phyloP scores from a whole-genome alignment of 2,113 vertebrate species.

The Connochaetes taurinus region DNA sequence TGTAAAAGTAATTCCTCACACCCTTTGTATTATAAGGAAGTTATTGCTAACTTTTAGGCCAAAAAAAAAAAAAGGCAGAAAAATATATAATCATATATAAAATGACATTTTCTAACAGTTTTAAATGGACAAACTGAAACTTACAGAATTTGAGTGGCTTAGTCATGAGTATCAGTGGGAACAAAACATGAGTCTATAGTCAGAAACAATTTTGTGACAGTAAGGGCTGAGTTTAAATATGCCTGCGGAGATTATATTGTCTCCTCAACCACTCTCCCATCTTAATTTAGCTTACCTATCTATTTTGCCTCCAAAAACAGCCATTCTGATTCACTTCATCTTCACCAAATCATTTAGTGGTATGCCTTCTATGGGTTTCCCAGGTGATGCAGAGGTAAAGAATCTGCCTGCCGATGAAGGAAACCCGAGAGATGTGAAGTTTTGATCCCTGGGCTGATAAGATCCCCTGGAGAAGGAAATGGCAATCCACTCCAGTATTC shows the following conservation, averaged over 20 bases:
- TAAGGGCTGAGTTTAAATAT: neutral
- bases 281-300: neutral
- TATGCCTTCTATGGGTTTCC: neutral
- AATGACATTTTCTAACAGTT: neutral
- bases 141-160: neutral
- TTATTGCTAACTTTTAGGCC: neutral
- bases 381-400: neutral
- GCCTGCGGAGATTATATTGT: fast-evolving
- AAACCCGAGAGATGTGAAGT: neutral
- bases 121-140: neutral
- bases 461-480: neutral
- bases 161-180: neutral
- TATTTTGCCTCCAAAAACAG: neutral
- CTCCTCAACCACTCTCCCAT: neutral
- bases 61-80: neutral
- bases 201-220: neutral
- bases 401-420: neutral
- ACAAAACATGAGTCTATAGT: neutral
- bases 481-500: neutral
- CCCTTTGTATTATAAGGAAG: neutral
- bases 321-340: neutral
- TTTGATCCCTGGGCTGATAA: neutral
- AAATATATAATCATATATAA: neutral
- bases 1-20: neutral
- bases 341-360: neutral